Evolutionary conservation across 2,797 vertebrate species (phyloP).

Genomic region (Thripadectes ignobilis): DNA sequence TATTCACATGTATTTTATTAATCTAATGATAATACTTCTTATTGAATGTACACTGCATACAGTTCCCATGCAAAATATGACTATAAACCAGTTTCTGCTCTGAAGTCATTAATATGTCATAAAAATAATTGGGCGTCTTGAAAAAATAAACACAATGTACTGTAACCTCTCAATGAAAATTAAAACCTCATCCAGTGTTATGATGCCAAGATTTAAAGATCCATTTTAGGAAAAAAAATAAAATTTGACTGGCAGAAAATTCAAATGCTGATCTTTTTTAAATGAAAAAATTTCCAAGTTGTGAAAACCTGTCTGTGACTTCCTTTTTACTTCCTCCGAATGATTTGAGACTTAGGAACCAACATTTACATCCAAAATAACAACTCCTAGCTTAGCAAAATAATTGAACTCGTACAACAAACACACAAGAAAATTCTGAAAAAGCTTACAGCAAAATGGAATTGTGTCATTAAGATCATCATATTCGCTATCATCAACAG

Average conservation of each 20-base stretch:
- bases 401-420: background rate
- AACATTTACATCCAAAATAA: background rate
- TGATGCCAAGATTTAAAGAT: background rate
- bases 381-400: background rate
- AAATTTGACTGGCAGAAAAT: background rate
- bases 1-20: background rate
- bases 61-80: background rate
- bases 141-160: background rate
- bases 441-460: background rate
- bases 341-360: background rate
- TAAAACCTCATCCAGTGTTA: background rate
- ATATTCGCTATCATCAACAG: background rate
- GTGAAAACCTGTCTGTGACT: background rate
- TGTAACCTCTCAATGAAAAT: background rate
- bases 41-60: background rate
- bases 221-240: background rate
- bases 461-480: background rate
- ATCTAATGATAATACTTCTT: background rate
- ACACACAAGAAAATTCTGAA: background rate
- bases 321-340: background rate
- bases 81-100: background rate
- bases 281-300: background rate
- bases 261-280: background rate
- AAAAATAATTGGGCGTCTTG: background rate
- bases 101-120: background rate